phyloP scores from a whole-genome alignment of 2,113 vertebrate species.

The Carassius carassius region DNA sequence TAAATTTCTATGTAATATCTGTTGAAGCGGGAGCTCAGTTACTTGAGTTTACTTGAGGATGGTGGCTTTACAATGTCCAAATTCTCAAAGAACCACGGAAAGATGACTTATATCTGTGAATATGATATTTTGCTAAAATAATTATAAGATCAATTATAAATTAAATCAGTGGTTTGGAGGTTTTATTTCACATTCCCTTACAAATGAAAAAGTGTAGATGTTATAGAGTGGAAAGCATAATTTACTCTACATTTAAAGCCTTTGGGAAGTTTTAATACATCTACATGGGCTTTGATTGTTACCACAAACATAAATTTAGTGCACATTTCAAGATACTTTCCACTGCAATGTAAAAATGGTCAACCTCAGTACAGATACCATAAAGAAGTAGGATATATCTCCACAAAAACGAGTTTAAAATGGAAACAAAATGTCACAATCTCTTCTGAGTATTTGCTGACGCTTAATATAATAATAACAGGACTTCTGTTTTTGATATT shows the following conservation, averaged over 20 bases:
- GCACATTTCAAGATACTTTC: neutral
- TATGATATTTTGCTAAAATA: neutral
- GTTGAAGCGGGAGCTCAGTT: neutral
- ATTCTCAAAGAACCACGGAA: neutral
- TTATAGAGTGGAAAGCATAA: neutral
- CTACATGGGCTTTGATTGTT: neutral
- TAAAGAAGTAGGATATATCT: neutral
- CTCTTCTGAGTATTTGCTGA: neutral
- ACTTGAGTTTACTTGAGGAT: neutral
- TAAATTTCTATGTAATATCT: neutral
- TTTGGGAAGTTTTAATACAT: slow-evolving; percentile 7
- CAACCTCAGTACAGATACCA: neutral
- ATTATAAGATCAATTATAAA: neutral
- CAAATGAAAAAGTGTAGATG: neutral
- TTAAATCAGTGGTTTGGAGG: neutral
- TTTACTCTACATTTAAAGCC: neutral
- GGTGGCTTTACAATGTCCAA: neutral
- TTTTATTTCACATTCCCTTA: neutral
- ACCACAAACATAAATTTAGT: neutral
- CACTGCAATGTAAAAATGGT: neutral
- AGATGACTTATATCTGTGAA: neutral
- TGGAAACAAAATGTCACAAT: neutral
- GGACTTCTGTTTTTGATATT: neutral
- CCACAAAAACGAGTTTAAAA: neutral
- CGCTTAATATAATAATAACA: neutral